Conservation (phyloP, 2,113 vertebrate species). For the Tor tambroides region DNA sequence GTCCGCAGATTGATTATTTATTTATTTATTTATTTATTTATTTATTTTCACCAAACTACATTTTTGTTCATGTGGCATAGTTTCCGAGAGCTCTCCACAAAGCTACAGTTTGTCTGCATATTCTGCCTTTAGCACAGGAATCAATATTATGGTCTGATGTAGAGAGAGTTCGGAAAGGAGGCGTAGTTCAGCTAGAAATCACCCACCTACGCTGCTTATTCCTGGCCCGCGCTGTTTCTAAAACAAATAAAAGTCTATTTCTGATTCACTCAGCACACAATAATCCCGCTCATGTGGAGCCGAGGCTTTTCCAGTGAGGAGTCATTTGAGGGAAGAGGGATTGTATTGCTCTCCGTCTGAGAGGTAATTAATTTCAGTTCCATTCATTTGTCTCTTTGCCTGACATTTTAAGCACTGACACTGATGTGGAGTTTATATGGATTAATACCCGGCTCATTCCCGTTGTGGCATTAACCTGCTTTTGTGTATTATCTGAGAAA, state of each 20-base stretch:
- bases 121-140: slow-evolving; percentile 1
- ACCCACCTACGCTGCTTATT: not conserved
- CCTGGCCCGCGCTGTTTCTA: not conserved
- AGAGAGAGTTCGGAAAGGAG: slow-evolving; percentile 1
- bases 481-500: slow-evolving; percentile 53
- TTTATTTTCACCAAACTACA: too few species aligned
- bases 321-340: slow-evolving; percentile 36
- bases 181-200: not conserved
- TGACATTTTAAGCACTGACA: slow-evolving; percentile 53
- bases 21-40: too few species aligned
- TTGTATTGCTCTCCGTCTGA: slow-evolving; percentile 45
- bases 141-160: not conserved
- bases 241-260: slow-evolving; percentile 40
- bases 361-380: slow-evolving; percentile 54
- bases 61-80: not conserved
- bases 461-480: slow-evolving; percentile 29
- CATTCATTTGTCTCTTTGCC: slow-evolving; percentile 41
- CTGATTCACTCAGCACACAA: not conserved
- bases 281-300: slow-evolving; percentile 27
- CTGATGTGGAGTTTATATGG: slow-evolving; percentile 43
- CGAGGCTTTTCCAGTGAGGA: slow-evolving; percentile 30
- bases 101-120: not conserved
- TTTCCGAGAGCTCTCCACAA: not conserved
- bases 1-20: too few species aligned
- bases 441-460: slow-evolving; percentile 45